Evolutionary conservation across 1,140 invertebrate species (phyloP).

Genomic region (Rhyzopertha dominica): DNA sequence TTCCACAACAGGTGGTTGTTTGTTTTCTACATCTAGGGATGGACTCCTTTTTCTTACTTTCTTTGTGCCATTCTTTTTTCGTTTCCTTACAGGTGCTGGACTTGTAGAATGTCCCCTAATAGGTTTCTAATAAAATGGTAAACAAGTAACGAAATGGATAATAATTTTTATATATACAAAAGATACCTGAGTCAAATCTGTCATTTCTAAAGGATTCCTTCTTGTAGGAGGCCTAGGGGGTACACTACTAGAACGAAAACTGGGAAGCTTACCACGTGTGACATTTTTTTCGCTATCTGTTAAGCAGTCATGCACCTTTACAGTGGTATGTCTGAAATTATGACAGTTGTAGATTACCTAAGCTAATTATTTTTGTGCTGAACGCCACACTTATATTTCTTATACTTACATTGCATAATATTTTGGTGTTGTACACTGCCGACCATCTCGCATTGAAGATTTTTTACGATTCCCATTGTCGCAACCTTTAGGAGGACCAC

Average conservation of each 20-base stretch:
- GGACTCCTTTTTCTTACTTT: too few species aligned
- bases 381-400: neutral
- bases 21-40: too few species aligned
- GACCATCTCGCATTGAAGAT: neutral
- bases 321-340: neutral
- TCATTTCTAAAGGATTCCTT: neutral
- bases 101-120: too few species aligned
- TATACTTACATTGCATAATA: neutral
- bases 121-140: too few species aligned
- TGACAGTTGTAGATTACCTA: neutral
- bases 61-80: too few species aligned
- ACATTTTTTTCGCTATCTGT: too few species aligned
- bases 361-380: neutral
- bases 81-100: too few species aligned
- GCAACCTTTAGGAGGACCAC: conserved; percentile 12
- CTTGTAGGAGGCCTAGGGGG: conserved; percentile 1
- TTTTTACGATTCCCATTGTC: neutral
- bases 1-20: too few species aligned
- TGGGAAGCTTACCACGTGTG: neutral
- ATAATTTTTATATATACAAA: too few species aligned
- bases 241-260: conserved; percentile 1
- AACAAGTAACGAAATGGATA: too few species aligned
- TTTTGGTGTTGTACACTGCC: neutral
- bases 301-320: neutral
- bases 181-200: neutral